Conservation (phyloP, 2,113 vertebrate genomes). For the Myiopsitta monachus region DNA sequence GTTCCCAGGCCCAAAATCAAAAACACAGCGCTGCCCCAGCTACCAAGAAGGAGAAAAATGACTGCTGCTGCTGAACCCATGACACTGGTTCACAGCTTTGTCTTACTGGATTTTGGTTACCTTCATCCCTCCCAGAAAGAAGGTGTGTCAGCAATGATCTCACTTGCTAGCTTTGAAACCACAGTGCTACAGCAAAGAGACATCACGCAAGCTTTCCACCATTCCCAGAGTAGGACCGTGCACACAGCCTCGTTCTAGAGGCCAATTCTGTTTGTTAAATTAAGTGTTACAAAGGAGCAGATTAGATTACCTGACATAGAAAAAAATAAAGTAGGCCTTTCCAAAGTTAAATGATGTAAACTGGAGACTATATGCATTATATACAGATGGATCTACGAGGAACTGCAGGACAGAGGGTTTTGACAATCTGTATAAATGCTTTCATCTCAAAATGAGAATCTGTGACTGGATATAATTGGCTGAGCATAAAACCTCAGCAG, state of each 20-base stretch:
- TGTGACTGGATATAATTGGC: neutral
- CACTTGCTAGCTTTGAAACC: neutral
- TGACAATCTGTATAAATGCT: neutral
- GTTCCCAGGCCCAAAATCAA: too few species aligned
- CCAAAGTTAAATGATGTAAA: neutral
- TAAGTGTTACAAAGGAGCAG: neutral
- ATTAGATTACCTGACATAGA: neutral
- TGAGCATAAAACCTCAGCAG: neutral
- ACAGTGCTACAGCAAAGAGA: neutral
- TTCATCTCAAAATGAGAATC: constrained; percentile 1
- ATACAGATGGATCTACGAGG: neutral
- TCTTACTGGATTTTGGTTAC: neutral
- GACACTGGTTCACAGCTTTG: neutral
- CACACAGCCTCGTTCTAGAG: neutral
- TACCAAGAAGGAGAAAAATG: too few species aligned
- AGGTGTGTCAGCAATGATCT: neutral
- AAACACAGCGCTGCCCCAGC: too few species aligned
- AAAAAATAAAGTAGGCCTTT: neutral
- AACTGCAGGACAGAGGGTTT: neutral
- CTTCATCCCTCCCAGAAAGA: neutral
- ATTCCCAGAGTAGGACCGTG: accelerated
- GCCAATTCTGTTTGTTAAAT: neutral
- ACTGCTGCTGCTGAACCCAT: too few species aligned
- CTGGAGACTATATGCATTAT: neutral
- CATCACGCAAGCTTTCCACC: accelerated